Base-by-base conservation (phyloP, 2,888 invertebrate species). In the Gastracanthus pulcherrimus region DNA sequence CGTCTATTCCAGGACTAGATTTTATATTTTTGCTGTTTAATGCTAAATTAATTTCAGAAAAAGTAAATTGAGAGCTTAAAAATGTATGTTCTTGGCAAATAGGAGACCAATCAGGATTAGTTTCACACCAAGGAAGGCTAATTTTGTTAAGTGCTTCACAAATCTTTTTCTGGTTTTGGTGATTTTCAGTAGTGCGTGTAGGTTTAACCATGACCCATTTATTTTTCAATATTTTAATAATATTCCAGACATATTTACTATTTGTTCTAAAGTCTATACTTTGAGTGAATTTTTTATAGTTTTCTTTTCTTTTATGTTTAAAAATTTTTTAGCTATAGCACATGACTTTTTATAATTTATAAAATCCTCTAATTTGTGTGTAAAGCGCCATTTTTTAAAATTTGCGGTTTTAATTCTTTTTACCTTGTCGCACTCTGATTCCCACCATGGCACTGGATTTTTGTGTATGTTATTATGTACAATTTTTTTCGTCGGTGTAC, bases 1-100 rank as follows among this genome's bases (percentile, higher is more conserved):
- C 74, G 66, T 74, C 80, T 31, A 72, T 72, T 19, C 74, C 80
- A 9, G 64, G 55, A 29, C 66, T 16, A 26, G 74, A 74, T 9
- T 38, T 64, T 29, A 6, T 9, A 6, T 74, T 80, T 23, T 36
- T 55, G 7, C 38, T 19, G 9, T 79, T 51, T 2, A 64, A 38
- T 62, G 62, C 71, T 13, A 36, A 41, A 31, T 66, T 66, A n/a
- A 67, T 66, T 76, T 81, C 74, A 7, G 26, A 67, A 3, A 34
- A 41, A 11, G 64, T 66, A 26, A 81, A 77, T n/a, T 41, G 7
- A n/a, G 71, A 19, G 9, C 13, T 34, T 13, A 71, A n/a, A 29
- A 71, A 71, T 16, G 29, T 11, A 31, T 55, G 51, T 23, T 69
- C 2, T 41, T 26, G 4, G 26, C 38, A 45, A 3, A 45, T 29